Evolutionary conservation across 2,797 vertebrate species (phyloP).

Genomic region (Hydrolagus colliei): DNA sequence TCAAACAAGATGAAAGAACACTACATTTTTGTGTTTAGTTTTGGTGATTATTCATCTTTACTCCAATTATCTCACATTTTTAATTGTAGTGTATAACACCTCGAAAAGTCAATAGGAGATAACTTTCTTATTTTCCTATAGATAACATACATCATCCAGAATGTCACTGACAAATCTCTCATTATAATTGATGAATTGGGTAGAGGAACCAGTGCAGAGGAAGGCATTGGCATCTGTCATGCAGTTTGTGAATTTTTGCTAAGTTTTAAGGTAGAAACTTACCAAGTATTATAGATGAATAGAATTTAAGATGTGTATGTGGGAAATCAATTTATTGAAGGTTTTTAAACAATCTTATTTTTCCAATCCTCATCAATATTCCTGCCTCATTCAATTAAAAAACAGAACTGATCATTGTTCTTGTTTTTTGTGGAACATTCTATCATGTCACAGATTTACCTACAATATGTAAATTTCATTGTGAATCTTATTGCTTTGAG

Average conservation of each 20-base stretch:
- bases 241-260: constrained; percentile 87
- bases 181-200: constrained; percentile 94
- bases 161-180: constrained; percentile 80
- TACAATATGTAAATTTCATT: no score
- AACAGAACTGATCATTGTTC: background rate
- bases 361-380: no score
- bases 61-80: no score
- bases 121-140: constrained; percentile 48
- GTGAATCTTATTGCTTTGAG: no score
- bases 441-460: background rate
- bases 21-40: background rate
- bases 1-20: background rate
- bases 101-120: background rate
- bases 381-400: background rate
- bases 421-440: background rate
- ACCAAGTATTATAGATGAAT: background rate
- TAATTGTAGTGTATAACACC: no score
- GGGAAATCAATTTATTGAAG: background rate
- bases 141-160: constrained; percentile 91
- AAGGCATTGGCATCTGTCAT: constrained; percentile 92
- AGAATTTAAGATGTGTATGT: background rate
- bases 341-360: no score
- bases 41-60: background rate
- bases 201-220: constrained; percentile 87
- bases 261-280: constrained; percentile 72